Conservation (phyloP, 1,140 invertebrate species). For the Anastrepha ludens region DNA sequence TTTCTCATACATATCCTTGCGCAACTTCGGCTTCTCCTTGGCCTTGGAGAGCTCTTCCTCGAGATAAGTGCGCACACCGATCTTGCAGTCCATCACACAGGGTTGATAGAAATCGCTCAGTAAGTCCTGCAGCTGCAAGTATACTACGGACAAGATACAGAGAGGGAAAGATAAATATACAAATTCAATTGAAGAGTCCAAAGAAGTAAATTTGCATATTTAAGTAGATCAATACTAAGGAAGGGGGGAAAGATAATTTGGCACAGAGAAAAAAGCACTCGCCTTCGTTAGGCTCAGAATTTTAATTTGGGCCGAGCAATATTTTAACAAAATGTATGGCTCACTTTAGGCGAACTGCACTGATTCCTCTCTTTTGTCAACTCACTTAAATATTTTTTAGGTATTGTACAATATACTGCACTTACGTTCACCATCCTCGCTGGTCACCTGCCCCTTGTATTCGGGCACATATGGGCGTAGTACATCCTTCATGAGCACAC, state of each 20-base stretch:
- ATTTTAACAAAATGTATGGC: no score
- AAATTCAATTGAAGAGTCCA: no score
- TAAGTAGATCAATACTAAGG: background rate
- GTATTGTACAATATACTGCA: slow-evolving; percentile 67
- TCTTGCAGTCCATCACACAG: slow-evolving; percentile 98
- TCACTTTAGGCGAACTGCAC: no score
- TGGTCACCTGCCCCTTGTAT: slow-evolving; percentile 88
- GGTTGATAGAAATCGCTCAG: slow-evolving; percentile 92
- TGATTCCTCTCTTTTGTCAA: background rate
- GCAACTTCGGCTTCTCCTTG: slow-evolving; percentile 93
- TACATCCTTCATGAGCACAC: slow-evolving; percentile 90
- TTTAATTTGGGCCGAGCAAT: no score
- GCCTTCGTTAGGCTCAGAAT: no score
- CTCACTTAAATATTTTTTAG: background rate
- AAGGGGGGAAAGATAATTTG: no score
- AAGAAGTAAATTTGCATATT: no score
- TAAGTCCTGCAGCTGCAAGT: slow-evolving; percentile 94
- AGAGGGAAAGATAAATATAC: background rate
- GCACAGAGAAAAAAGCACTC: no score
- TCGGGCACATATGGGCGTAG: slow-evolving; percentile 92
- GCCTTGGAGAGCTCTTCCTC: slow-evolving; percentile 96
- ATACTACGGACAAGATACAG: slow-evolving; percentile 74
- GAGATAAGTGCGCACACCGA: slow-evolving; percentile 94
- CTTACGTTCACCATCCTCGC: slow-evolving; percentile 88
- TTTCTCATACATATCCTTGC: slow-evolving; percentile 98